phyloP scores from a whole-genome alignment of 2,797 vertebrate genomes.

The Huso huso region DNA sequence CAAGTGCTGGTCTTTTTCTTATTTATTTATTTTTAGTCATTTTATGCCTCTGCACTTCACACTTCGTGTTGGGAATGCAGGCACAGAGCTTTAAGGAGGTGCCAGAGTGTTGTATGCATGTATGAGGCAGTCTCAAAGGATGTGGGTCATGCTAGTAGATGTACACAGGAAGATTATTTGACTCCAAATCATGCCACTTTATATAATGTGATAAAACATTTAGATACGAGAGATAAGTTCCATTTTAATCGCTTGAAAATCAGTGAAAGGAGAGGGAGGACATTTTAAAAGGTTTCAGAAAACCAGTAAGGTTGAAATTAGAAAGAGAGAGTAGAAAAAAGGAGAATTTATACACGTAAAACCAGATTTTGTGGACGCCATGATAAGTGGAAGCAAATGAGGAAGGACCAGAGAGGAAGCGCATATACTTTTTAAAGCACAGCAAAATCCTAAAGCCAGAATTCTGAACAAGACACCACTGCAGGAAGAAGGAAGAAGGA shows the following conservation, averaged over 20 bases:
- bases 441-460: constrained; percentile 30
- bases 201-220: constrained; percentile 99
- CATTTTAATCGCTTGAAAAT: constrained; percentile 73
- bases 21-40: neutral
- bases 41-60: constrained; percentile 63
- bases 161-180: constrained; percentile 99
- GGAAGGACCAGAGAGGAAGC: constrained; percentile 45
- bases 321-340: constrained; percentile 29
- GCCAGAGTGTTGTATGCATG: constrained; percentile 72
- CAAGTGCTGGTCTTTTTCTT: neutral
- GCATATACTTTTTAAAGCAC: constrained; percentile 36
- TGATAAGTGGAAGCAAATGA: constrained; percentile 46
- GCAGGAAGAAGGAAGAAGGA: constrained; percentile 37
- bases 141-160: constrained; percentile 99
- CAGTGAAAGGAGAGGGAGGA: constrained; percentile 29
- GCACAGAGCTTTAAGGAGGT: constrained; percentile 42
- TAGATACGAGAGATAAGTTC: constrained; percentile 99
- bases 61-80: constrained; percentile 43
- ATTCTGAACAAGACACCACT: constrained; percentile 47
- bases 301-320: constrained; percentile 22
- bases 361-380: constrained; percentile 5
- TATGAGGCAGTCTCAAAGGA: constrained; percentile 88
- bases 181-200: constrained; percentile 99
- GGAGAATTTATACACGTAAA: constrained; percentile 43
- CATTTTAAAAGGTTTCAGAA: constrained; percentile 30